Evolutionary conservation across 2,797 vertebrate species (phyloP).

Genomic region (Jordanella pulchra): DNA sequence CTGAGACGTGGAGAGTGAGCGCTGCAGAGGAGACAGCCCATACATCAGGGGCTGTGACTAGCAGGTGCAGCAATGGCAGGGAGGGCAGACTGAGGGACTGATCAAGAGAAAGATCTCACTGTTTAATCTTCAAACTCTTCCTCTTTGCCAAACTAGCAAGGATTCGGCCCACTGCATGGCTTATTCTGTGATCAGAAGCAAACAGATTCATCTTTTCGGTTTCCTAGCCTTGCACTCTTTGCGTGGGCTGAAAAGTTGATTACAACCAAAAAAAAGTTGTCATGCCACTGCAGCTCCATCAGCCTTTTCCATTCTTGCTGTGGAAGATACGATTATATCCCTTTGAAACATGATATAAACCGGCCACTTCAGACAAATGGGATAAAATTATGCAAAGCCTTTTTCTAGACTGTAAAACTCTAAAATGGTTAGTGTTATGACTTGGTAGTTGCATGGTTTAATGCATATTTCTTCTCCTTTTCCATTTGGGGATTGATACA

Average conservation of each 20-base stretch:
- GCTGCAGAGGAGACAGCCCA: conserved; percentile 51
- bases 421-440: conserved; percentile 11
- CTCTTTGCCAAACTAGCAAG: conserved; percentile 56
- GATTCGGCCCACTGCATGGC: conserved; percentile 67
- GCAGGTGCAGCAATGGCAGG: conserved; percentile 76
- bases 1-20: conserved; percentile 42
- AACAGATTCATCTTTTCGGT: conserved; percentile 74
- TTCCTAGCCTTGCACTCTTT: conserved; percentile 44
- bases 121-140: conserved; percentile 78
- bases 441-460: not conserved
- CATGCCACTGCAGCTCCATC: conserved; percentile 35
- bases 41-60: conserved; percentile 71
- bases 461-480: not conserved
- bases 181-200: conserved; percentile 75
- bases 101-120: conserved; percentile 81
- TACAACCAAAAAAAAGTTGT: conserved; percentile 55
- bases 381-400: conserved; percentile 20
- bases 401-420: conserved; percentile 16
- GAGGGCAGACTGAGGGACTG: conserved; percentile 54
- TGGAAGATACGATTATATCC: conserved; percentile 32
- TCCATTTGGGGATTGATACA: no score
- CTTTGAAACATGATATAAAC: conserved; percentile 39
- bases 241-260: conserved; percentile 71
- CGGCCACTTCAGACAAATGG: conserved; percentile 32
- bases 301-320: conserved; percentile 42